Percentiles rank a stretch among this genome's conserved stretches.
Conservation (phyloP, 2,113 vertebrate genomes). For the Dendropsophus ebraccatus region DNA sequence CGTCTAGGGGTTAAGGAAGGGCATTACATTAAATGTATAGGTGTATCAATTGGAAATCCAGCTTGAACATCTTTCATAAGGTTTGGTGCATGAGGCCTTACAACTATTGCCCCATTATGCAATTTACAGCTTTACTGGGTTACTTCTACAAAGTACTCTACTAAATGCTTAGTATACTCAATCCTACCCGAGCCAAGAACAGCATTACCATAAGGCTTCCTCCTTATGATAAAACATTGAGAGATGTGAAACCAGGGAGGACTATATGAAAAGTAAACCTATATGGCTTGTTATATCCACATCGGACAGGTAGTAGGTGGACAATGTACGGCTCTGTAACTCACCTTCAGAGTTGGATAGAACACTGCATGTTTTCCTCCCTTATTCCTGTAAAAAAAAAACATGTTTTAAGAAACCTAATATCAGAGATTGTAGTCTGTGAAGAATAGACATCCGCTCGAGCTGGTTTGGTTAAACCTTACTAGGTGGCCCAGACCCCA, state of each 20-base stretch:
- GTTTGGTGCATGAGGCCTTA: background rate
- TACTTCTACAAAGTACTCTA: background rate
- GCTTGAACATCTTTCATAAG: too few species aligned
- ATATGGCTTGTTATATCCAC: too few species aligned
- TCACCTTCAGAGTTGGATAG: conserved; percentile 91
- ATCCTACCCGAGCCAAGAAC: too few species aligned
- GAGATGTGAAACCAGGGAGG: rapidly evolving
- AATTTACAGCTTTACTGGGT: background rate
- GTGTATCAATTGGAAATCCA: too few species aligned
- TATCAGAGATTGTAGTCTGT: background rate
- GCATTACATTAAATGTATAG: too few species aligned
- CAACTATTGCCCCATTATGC: background rate
- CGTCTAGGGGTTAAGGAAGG: too few species aligned
- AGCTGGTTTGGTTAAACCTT: conserved; percentile 14
- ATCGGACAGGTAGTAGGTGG: background rate
- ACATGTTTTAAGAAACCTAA: background rate
- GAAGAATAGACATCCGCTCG: background rate
- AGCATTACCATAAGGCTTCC: too few species aligned
- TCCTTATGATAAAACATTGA: background rate
- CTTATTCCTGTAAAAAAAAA: conserved; percentile 77
- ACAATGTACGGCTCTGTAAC: background rate
- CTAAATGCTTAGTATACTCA: background rate
- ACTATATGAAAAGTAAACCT: background rate
- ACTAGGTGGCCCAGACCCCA: background rate
- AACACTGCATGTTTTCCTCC: conserved; percentile 85